Evolutionary conservation across 2,797 vertebrate genomes (phyloP).

Genomic region (Pristis pectinata): DNA sequence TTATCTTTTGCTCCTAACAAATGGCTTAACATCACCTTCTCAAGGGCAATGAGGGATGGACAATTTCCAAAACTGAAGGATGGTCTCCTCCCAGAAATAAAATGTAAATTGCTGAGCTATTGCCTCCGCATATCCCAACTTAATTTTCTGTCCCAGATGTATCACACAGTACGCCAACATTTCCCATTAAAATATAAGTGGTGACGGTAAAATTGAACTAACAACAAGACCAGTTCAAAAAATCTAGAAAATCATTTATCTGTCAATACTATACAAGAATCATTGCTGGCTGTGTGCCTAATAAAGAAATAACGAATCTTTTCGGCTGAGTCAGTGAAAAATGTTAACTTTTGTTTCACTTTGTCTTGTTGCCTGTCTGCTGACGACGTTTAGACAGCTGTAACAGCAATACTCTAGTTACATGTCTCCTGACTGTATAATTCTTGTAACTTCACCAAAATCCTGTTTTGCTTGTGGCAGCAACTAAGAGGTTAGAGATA

Average conservation of each 20-base stretch:
- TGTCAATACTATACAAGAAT: background rate
- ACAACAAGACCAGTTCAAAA: background rate
- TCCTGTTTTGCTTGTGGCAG: background rate
- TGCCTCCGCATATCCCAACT: background rate
- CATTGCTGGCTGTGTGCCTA: background rate
- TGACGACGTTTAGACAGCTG: background rate
- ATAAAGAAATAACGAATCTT: background rate
- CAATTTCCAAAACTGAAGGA: too few species aligned
- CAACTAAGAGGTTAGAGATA: background rate
- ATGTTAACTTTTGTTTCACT: background rate
- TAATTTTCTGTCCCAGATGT: background rate
- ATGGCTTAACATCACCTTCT: too few species aligned
- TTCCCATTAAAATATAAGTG: background rate
- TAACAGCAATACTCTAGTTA: background rate
- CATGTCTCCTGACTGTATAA: background rate
- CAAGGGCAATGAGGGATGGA: too few species aligned
- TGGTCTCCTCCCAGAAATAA: background rate
- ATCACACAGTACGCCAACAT: background rate
- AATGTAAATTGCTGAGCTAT: background rate
- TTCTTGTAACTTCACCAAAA: background rate
- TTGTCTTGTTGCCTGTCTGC: background rate
- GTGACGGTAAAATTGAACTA: background rate
- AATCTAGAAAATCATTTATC: background rate
- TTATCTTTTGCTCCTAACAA: too few species aligned
- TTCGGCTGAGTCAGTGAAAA: background rate